Percentiles rank a stretch among this genome's conserved stretches.
Conservation (phyloP, 2,888 invertebrate genomes). For the Lepidocyrtinus sp. region DNA sequence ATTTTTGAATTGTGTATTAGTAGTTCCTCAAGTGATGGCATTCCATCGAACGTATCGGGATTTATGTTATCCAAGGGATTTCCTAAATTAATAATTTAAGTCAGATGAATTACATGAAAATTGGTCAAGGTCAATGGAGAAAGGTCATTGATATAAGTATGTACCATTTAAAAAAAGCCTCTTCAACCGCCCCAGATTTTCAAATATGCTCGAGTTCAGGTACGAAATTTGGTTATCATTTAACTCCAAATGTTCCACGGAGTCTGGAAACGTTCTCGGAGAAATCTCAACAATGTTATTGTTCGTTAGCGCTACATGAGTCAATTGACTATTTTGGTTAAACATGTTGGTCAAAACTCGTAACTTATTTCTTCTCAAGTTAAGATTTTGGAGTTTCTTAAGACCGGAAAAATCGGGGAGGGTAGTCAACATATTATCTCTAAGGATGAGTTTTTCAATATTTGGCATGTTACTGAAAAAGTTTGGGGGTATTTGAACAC, state of each 20-base stretch:
- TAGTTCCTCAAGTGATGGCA: slow-evolving; percentile 51
- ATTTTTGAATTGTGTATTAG: slow-evolving; percentile 45
- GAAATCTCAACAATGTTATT: slow-evolving; percentile 61
- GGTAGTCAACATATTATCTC: slow-evolving; percentile 51
- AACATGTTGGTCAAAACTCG: slow-evolving; percentile 51
- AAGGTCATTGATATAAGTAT: too few relatives aligned
- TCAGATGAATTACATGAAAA: too few relatives aligned
- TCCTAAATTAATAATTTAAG: too few relatives aligned
- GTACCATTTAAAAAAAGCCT: slow-evolving; percentile 51
- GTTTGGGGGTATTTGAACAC: slow-evolving; percentile 59
- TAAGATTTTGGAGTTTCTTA: slow-evolving; percentile 49
- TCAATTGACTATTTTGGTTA: slow-evolving; percentile 45
- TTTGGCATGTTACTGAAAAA: slow-evolving; percentile 61
- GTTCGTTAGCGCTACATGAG: slow-evolving; percentile 43
- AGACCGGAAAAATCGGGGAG: slow-evolving; percentile 60
- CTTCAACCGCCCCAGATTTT: slow-evolving; percentile 56
- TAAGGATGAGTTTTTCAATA: slow-evolving; percentile 53
- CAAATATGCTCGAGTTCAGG: slow-evolving; percentile 58
- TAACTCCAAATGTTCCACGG: slow-evolving; percentile 57
- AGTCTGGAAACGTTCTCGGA: slow-evolving; percentile 50
- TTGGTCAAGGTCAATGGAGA: too few relatives aligned
- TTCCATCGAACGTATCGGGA: slow-evolving; percentile 56
- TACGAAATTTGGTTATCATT: slow-evolving; percentile 54
- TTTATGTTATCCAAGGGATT: slow-evolving; percentile 59
- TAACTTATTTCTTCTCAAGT: slow-evolving; percentile 54